Evolutionary conservation across 92 coral and sea anemone species (phyloP).

Genomic region (Nematostella vectensis): DNA sequence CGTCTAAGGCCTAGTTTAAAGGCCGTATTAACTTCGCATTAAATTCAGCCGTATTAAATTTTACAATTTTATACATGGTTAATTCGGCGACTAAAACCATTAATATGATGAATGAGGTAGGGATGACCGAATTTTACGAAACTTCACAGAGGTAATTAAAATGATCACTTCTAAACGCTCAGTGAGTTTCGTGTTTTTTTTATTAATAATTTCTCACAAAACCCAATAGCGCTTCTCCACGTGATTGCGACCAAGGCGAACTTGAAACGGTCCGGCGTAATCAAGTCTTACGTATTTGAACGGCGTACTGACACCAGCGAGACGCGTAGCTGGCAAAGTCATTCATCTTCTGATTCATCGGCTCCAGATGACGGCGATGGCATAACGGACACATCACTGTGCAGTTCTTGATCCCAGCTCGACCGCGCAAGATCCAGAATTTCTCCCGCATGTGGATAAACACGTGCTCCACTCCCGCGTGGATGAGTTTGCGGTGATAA

Average conservation of each 20-base stretch:
- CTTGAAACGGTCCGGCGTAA: constrained; percentile 38
- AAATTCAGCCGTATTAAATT: no score
- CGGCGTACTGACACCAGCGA: constrained; percentile 21
- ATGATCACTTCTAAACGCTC: no score
- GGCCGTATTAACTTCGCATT: no score
- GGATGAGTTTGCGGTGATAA: constrained; percentile 24
- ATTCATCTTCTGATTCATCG: constrained; percentile 31
- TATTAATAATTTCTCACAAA: no score
- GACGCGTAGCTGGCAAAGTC: constrained; percentile 28
- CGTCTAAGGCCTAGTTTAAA: no score
- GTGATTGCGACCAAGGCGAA: constrained; percentile 37
- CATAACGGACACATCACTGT: constrained; percentile 28
- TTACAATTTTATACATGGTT: no score
- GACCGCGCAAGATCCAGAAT: constrained; percentile 33
- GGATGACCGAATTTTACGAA: no score
- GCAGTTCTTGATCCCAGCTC: constrained; percentile 28
- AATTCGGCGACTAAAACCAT: no score
- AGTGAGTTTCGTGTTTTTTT: no score
- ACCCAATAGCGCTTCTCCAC: constrained; percentile 37
- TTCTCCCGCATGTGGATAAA: constrained; percentile 26
- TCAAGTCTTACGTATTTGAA: constrained; percentile 34
- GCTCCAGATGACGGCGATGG: constrained; percentile 27
- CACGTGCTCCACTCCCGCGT: constrained; percentile 38
- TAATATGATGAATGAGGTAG: no score
- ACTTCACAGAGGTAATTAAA: no score